Evolutionary conservation across 1,140 invertebrate species (phyloP), one percentile per base, ranked within the genome.

Genomic region (Drosophila malerkotliana): DNA sequence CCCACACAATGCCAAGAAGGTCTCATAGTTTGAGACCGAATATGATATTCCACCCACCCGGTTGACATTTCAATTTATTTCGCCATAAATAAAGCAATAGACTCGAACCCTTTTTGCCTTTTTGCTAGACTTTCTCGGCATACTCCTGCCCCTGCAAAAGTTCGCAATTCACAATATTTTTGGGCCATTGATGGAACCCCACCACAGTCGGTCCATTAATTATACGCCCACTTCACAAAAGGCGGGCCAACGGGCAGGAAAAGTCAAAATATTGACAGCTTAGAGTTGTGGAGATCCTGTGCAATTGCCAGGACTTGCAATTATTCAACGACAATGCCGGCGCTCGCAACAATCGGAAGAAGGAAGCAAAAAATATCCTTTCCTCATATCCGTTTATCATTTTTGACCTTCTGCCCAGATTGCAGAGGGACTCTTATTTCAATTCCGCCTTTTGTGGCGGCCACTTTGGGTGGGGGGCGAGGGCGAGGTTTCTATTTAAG

Each of bases 231-330:
- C 87, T 90, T 90, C 74, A 81, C 84, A 83, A 83, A 61, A 57
- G 26, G 44, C 56, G 5, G 57, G 44, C 26, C 0, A 9, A 56
- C 66, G 10, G 77, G 79, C 87, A 79, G 73, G 69, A 90, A 90
- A 90, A 90, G 88, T 90, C 88, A 90, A 90, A 90, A 90, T 90
- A 90, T 90, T 90, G 88, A 90, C 88, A 90, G 88, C 88, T 90
- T 84, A 62, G 81, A 90, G 67, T 78, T 83, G 77, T 77, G 60
- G 53, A 59, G 58, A 60, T 61, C 39, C 49, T 44, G 34, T 61
- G 61, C 79, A 90, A 80, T 80, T 83, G 85, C 64, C 41, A 44
- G 41, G 83, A 62, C 72, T 82, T 67, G 76, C 87, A 90, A 90
- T 90, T 90, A 90, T 85, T 90, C 81, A 90, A 76, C 64, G 60